Percentiles rank a stretch among this genome's conserved stretches.
Evolutionary conservation across 2,888 invertebrate species (phyloP).

Genomic region (Parnassius smintheus): DNA sequence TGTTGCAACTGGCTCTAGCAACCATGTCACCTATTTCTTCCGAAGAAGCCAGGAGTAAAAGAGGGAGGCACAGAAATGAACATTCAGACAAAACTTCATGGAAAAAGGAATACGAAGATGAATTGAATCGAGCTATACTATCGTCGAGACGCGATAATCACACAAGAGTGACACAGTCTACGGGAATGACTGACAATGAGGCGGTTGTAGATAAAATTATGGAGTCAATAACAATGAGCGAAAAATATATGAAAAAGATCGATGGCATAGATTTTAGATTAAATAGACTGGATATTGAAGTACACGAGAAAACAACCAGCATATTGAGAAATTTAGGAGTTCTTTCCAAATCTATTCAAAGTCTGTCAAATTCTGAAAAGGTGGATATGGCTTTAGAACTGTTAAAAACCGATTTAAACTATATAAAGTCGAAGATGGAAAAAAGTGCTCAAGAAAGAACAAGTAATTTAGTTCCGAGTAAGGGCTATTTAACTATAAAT

Average conservation of each 20-base stretch:
- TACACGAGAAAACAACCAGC: conserved; percentile 67
- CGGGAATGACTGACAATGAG: conserved; percentile 52
- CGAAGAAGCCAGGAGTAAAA: conserved; percentile 40
- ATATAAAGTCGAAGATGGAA: conserved; percentile 52
- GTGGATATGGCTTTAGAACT: conserved; percentile 43
- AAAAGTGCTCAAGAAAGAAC: conserved; percentile 33
- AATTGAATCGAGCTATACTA: conserved; percentile 64
- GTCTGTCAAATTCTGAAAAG: conserved; percentile 43
- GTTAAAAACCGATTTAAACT: conserved; percentile 49
- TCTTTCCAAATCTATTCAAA: conserved; percentile 43
- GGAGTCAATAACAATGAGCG: conserved; percentile 67
- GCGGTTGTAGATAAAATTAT: conserved; percentile 64
- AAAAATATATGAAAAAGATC: conserved; percentile 72
- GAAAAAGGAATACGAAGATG: conserved; percentile 71
- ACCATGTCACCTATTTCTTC: conserved; percentile 41
- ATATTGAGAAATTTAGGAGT: conserved; percentile 60
- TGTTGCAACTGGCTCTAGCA: conserved; percentile 39
- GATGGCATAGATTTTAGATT: conserved; percentile 69
- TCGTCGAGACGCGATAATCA: conserved; percentile 47
- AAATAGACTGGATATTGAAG: conserved; percentile 68
- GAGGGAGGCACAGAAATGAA: conserved; percentile 47
- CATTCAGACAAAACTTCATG: conserved; percentile 55
- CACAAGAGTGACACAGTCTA: conserved; percentile 50
- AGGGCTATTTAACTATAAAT: conserved; percentile 8
- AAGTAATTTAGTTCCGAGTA: conserved; percentile 29